phyloP scores from a whole-genome alignment of 2,888 invertebrate species.

The Gnatocerus cornutus region DNA sequence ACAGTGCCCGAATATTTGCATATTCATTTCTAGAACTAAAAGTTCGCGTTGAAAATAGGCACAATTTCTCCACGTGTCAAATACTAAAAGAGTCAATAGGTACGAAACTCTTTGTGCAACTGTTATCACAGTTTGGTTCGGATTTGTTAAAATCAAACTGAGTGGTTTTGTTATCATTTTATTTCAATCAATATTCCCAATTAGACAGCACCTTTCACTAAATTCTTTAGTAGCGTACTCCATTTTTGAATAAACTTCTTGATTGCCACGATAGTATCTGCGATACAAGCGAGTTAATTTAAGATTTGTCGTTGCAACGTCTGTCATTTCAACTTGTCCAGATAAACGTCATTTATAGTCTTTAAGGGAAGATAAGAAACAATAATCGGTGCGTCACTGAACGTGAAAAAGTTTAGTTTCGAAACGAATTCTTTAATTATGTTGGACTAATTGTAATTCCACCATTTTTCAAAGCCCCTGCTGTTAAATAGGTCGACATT shows the following conservation, averaged over 20 bases:
- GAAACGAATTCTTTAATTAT: conserved; percentile 34
- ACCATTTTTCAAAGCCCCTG: conserved; percentile 37
- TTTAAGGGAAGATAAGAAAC: conserved; percentile 27
- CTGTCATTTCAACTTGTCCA: conserved; percentile 16
- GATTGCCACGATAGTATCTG: conserved; percentile 35
- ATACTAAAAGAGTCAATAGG: neutral
- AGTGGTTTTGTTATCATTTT: conserved; percentile 24
- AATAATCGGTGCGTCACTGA: too few species aligned
- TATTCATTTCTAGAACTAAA: too few species aligned
- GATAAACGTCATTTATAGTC: conserved; percentile 17
- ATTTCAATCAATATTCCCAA: conserved; percentile 31
- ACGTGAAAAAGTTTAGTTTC: conserved; percentile 17
- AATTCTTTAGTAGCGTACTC: conserved; percentile 19
- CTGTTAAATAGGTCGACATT: conserved; percentile 40
- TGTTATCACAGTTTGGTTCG: neutral
- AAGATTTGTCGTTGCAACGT: conserved; percentile 30
- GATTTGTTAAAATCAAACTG: neutral
- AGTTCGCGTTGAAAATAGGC: neutral
- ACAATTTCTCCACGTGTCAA: neutral
- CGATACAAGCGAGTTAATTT: conserved; percentile 35
- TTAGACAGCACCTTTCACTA: conserved; percentile 41
- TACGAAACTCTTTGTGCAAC: conserved; percentile 5
- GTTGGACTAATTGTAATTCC: conserved; percentile 34
- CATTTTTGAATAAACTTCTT: conserved; percentile 34
- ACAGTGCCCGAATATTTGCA: too few species aligned